Conservation (phyloP, 2,797 vertebrate genomes). For the Prunella strophiata region DNA sequence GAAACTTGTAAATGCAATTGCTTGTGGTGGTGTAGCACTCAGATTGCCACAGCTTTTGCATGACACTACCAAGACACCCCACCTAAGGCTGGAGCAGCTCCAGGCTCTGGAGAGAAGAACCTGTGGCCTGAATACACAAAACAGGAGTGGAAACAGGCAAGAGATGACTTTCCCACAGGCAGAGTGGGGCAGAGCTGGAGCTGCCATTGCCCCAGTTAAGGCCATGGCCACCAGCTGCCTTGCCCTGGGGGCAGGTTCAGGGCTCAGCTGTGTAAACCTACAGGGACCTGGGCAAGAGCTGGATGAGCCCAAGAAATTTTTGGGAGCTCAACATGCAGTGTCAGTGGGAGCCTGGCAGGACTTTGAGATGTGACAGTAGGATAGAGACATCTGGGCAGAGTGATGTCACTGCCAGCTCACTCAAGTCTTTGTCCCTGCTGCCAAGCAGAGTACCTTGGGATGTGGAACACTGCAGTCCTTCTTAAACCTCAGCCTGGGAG, state of each 20-base stretch:
- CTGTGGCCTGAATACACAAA: conserved; percentile 55
- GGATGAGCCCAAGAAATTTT: neutral
- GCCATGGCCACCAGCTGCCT: neutral
- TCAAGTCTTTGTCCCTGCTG: neutral
- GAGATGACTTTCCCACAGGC: conserved; percentile 57
- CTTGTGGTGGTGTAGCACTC: neutral
- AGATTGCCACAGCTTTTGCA: conserved; percentile 58
- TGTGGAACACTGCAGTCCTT: accelerated
- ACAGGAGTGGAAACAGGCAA: conserved; percentile 45
- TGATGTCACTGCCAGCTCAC: neutral
- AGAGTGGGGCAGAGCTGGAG: conserved; percentile 2
- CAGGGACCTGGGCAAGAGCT: neutral
- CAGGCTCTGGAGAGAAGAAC: conserved; percentile 46
- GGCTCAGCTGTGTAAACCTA: neutral
- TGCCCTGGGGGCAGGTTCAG: neutral
- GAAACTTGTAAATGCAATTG: conserved; percentile 41
- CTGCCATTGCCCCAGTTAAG: accelerated
- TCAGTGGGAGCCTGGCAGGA: neutral
- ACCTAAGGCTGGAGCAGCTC: conserved; percentile 55
- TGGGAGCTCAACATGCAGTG: accelerated
- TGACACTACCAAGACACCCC: conserved; percentile 22
- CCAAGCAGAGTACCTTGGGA: neutral
- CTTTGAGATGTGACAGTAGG: neutral
- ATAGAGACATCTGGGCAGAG: accelerated
- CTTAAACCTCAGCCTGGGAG: neutral